Conservation (phyloP, 2,888 invertebrate species). For the Microplitis deprimator region DNA sequence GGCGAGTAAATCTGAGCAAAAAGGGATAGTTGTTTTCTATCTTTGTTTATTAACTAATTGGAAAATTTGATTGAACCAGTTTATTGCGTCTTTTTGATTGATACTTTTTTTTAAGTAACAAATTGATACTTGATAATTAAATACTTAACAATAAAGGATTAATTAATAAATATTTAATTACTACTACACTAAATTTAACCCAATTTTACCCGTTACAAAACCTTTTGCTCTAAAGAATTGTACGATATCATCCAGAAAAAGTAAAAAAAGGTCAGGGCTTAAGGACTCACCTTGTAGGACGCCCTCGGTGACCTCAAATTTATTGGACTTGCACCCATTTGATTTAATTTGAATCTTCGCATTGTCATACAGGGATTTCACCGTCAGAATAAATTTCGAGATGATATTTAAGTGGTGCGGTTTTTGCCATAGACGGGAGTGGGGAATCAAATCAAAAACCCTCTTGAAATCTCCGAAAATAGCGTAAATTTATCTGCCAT, state of each 20-base stretch:
- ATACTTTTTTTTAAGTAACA: too few relatives aligned
- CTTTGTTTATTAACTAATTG: too few relatives aligned
- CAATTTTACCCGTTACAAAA: too few relatives aligned
- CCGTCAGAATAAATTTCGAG: slow-evolving; percentile 43
- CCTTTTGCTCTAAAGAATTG: neutral
- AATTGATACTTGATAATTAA: too few relatives aligned
- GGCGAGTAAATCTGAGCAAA: too few relatives aligned
- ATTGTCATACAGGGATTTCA: slow-evolving; percentile 37
- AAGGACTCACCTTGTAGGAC: neutral
- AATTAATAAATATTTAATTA: too few relatives aligned
- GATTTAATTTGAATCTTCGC: slow-evolving; percentile 28
- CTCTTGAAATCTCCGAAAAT: slow-evolving; percentile 42
- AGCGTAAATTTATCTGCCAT: slow-evolving; percentile 37
- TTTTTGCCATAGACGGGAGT: slow-evolving; percentile 32
- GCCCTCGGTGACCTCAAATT: neutral
- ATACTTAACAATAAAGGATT: too few relatives aligned
- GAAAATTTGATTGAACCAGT: too few relatives aligned
- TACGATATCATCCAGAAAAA: neutral
- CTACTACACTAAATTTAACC: too few relatives aligned
- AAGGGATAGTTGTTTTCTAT: too few relatives aligned
- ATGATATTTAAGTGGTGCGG: slow-evolving; percentile 41
- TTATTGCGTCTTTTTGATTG: too few relatives aligned
- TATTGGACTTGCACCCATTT: neutral
- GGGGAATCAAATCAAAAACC: slow-evolving; percentile 24
- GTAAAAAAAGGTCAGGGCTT: neutral